phyloP scores from a whole-genome alignment of 2,888 invertebrate species.

The Pyrrhia umbra region DNA sequence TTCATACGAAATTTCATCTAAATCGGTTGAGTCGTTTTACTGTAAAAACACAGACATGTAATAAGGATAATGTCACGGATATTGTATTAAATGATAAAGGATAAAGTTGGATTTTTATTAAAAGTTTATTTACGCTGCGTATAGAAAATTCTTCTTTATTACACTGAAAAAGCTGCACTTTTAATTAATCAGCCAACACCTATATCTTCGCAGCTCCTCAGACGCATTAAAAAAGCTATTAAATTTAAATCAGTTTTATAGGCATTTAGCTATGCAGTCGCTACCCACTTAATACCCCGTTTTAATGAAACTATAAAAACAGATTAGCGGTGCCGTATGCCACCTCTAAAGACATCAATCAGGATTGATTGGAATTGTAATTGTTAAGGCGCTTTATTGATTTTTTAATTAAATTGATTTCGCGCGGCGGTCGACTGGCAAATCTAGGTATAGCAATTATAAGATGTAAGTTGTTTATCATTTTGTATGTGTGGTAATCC shows the following conservation, averaged over 20 bases:
- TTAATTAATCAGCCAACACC: not conserved
- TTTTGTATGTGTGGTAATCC: not conserved
- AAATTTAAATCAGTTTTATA: constrained; percentile 64
- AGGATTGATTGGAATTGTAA: constrained; percentile 37
- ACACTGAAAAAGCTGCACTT: not conserved
- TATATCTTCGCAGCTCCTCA: constrained; percentile 12
- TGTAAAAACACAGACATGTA: too few species aligned
- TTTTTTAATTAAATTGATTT: constrained; percentile 16
- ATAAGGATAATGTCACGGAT: too few species aligned
- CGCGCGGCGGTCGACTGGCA: not conserved
- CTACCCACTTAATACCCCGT: constrained; percentile 50
- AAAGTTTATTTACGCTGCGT: too few species aligned
- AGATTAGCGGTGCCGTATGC: constrained; percentile 49
- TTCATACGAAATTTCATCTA: too few species aligned
- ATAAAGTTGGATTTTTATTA: too few species aligned
- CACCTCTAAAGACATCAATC: constrained; percentile 23
- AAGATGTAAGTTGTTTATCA: too few species aligned
- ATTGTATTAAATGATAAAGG: too few species aligned
- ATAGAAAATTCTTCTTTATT: too few species aligned
- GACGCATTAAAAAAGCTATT: constrained; percentile 46
- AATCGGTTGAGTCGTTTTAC: too few species aligned
- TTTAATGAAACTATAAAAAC: constrained; percentile 70
- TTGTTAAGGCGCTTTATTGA: constrained; percentile 25
- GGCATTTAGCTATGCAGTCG: constrained; percentile 62
- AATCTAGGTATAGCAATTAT: too few species aligned